phyloP scores from a whole-genome alignment of 2,113 vertebrate species.

The Naja naja region DNA sequence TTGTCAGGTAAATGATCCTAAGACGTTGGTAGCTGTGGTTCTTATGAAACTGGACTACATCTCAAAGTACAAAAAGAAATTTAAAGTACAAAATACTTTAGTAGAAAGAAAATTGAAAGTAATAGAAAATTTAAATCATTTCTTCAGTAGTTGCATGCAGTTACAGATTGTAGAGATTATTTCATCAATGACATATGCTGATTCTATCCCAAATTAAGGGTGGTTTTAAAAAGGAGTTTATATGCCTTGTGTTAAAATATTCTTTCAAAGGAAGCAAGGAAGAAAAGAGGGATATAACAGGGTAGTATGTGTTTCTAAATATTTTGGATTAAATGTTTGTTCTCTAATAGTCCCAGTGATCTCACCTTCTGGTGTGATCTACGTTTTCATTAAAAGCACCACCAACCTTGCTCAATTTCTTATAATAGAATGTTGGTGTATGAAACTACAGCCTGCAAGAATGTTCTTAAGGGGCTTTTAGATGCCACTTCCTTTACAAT shows the following conservation, averaged over 20 bases:
- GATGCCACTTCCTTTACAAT: constrained; percentile 57
- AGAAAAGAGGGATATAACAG: neutral
- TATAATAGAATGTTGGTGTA: constrained; percentile 47
- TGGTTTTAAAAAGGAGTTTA: neutral
- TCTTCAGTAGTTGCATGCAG: neutral
- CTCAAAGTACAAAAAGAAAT: neutral
- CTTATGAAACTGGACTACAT: neutral
- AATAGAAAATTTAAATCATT: neutral
- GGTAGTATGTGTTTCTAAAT: neutral
- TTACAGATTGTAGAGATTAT: neutral
- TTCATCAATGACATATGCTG: neutral
- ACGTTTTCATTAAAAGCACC: neutral
- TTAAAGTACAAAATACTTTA: neutral
- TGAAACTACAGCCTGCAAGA: constrained; percentile 43
- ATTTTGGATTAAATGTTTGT: constrained; percentile 25
- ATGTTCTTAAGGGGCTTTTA: constrained; percentile 63
- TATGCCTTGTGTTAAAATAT: constrained; percentile 11
- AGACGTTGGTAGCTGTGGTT: neutral
- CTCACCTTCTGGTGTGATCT: constrained; percentile 47
- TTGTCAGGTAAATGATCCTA: neutral
- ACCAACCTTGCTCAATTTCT: constrained; percentile 25
- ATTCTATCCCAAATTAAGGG: neutral
- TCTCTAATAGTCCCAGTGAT: constrained; percentile 30
- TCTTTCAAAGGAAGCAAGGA: constrained; percentile 19
- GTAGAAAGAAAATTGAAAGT: neutral